A percentile compares a stretch with the other conserved stretches of the same genome.
phyloP scores from a whole-genome alignment of 2,797 vertebrate genomes.

The Xiphophorus birchmanni region DNA sequence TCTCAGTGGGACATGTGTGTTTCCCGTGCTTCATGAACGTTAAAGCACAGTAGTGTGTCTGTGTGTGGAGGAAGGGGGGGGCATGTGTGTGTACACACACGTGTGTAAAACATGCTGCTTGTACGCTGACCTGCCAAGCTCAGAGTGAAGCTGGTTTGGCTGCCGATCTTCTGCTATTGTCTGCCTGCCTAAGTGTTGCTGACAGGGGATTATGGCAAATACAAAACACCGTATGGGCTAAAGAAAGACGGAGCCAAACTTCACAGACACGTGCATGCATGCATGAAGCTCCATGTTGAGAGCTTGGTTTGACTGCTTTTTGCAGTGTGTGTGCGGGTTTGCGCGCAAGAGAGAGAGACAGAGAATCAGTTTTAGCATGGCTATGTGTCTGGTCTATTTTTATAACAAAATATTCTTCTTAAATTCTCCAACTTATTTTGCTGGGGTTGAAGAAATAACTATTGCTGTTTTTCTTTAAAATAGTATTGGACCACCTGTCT shows the following conservation, averaged over 20 bases:
- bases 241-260: conserved; percentile 76
- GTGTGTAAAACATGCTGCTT: conserved; percentile 69
- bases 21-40: conserved; percentile 35
- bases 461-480: not conserved
- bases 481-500: not conserved
- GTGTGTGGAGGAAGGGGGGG: conserved; percentile 29
- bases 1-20: conserved; percentile 80
- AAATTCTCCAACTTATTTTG: conserved; percentile 9
- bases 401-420: conserved; percentile 2
- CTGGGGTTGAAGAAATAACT: not conserved
- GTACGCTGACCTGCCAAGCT: conserved; percentile 77
- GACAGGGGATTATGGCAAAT: conserved; percentile 80
- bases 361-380: not conserved
- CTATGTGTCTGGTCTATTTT: conserved; percentile 14
- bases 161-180: conserved; percentile 77
- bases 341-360: not conserved
- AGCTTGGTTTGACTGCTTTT: conserved; percentile 53
- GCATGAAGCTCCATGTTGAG: conserved; percentile 66
- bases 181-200: conserved; percentile 80
- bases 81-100: conserved; percentile 23
- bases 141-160: conserved; percentile 75
- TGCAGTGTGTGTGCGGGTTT: conserved; percentile 8
- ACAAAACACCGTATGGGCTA: conserved; percentile 80
- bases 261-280: conserved; percentile 61
- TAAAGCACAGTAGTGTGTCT: conserved; percentile 22